Evolutionary conservation across 2,797 vertebrate genomes (phyloP), one percentile per base, ranked within the genome.

Genomic region (Pyrocephalus nanus): DNA sequence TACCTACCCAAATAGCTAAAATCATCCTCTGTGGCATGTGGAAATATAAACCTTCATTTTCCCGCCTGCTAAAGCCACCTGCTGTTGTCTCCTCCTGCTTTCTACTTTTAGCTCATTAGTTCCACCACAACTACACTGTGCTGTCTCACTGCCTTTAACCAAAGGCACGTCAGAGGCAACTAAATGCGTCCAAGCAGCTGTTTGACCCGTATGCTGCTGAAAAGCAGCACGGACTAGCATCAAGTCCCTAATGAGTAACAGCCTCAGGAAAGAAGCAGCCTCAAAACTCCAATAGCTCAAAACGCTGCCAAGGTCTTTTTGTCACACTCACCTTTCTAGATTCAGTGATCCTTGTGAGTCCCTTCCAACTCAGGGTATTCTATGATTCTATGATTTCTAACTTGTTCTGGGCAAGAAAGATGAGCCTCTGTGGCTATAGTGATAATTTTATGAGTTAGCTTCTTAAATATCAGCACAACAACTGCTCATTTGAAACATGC

Each of bases 31-130:
- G 86, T 0, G 9, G 94, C 92, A 84, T 90, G 87, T 92, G 94
- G 92, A 93, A 94, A 92, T 40, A 83, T 45, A 94, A 96, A 92
- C 88, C 82, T 92, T 83, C 62, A 6, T 93, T 95, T 96, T 96
- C 94, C 92, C 92, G 67, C 92, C 93, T 81, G 92, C 80, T 30
- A 48, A 94, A 95, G 90, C 93, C 96, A 96, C 94, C 95, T 96
- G 94, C 94, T 87, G 76, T 88, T 76, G 91, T 95, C 91, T 88
- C 89, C 94, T 96, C 83, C 93, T 58, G 90, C 62, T 88, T 93
- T 91, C 95, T 89, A 89, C 84, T 93, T 94, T 92, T 93, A 95
- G 95, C 95, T 88, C 79, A 40, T 93, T 94, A 95, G 95, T 92
- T 94, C 91, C 87, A 91, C 69, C 5, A 7, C 5, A 0, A 30